Base-by-base conservation (phyloP, 2,888 invertebrate species). In the Cataglyphis rosenhaueri region DNA sequence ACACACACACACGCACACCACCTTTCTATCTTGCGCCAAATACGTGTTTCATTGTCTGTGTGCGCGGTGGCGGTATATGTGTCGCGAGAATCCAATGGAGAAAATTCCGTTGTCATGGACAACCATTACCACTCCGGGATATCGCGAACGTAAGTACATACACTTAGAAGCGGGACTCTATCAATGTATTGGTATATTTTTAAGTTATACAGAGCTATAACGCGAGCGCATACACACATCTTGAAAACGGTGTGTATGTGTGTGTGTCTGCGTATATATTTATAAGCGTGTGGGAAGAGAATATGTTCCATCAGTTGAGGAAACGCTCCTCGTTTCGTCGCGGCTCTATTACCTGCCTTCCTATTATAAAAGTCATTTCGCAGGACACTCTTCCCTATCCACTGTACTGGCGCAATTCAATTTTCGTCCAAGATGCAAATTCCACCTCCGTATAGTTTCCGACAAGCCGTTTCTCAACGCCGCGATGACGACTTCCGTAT, bases 321-420 rank as follows among this genome's bases (percentile, higher is more conserved):
- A 84, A 87, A 86, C 85, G 86, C 86, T 87, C 81, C 85, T 85
- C 85, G 85, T 88, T 86, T 86, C 83, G 48, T 70, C 85, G 70
- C 76, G 79, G 86, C 82, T 86, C 82, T 88, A 88, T 91, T 90
- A 91, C 86, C 86, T 87, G 88, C 89, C 87, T 91, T 86, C 71
- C 91, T 86, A 92, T 93, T 93, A 92, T 92, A 92, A 92, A 93
- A 93, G 91, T 92, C 91, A 92, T 93, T 92, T 92, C 91, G 88
- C 90, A 88, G 90, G 87, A 89, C 89, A 89, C 91, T 89, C 87
- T 85, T 90, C 87, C 85, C 88, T 88, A 88, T 88, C 89, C 90
- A 91, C 92, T 91, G 89, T 93, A 90, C 90, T 86, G 90, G 87
- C 82, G 88, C 87, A 90, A 93, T 93, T 92, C 92, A 93, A 93